A percentile compares a stretch with the other conserved stretches of the same genome.
Evolutionary conservation across 2,113 vertebrate species (phyloP).

Genomic region (Tursiops truncatus): DNA sequence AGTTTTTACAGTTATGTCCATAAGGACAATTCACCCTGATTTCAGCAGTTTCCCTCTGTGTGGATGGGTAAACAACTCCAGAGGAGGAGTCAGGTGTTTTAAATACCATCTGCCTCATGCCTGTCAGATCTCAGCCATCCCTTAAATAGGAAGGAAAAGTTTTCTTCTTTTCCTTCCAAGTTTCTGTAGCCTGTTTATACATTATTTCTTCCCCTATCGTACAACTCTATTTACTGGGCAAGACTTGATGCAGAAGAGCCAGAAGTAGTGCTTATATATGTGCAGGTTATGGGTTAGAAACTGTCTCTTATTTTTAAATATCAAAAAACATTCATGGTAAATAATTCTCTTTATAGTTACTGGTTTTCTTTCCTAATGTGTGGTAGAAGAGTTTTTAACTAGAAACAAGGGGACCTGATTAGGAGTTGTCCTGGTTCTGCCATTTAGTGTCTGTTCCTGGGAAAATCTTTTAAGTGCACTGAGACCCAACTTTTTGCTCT

Average conservation of each 20-base stretch:
- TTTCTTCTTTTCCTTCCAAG: neutral
- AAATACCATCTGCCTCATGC: neutral
- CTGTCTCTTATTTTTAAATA: neutral
- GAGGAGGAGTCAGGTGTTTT: neutral
- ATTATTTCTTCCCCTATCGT: neutral
- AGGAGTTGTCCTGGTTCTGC: neutral
- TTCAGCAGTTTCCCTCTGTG: neutral
- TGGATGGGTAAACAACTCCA: neutral
- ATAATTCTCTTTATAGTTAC: neutral
- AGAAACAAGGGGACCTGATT: neutral
- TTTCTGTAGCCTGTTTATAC: neutral
- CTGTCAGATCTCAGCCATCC: neutral
- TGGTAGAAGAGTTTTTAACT: neutral
- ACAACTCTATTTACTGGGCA: neutral
- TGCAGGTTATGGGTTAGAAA: neutral
- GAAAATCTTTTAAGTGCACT: neutral
- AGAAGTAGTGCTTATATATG: neutral
- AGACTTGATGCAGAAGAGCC: neutral
- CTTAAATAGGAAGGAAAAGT: neutral
- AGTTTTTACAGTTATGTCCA: neutral
- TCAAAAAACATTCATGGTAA: neutral
- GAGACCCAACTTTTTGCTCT: neutral
- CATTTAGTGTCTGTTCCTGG: neutral
- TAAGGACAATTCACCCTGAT: neutral
- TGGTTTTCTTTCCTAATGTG: neutral